Conservation (phyloP, 2,888 invertebrate species). For the Cerastis leucographa region DNA sequence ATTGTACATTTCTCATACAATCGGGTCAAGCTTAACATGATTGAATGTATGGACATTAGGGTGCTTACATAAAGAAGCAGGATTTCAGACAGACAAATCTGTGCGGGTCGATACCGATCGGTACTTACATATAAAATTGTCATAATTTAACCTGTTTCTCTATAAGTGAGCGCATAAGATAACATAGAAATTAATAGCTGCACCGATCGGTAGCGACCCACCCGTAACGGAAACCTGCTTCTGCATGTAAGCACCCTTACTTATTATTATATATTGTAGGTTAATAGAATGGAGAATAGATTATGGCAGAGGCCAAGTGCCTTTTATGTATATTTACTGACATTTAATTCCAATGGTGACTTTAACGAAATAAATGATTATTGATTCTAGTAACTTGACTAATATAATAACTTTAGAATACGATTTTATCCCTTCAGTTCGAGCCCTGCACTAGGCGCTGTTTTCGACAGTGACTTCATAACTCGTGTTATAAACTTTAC, state of each 20-base stretch:
- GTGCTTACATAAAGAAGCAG: too few species aligned
- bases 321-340: constrained; percentile 37
- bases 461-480: neutral
- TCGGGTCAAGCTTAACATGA: constrained; percentile 47
- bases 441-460: neutral
- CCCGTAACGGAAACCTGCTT: too few species aligned
- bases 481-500: neutral
- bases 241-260: too few species aligned
- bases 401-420: neutral
- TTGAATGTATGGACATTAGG: constrained; percentile 37
- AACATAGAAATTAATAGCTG: too few species aligned
- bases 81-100: too few species aligned
- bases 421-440: neutral
- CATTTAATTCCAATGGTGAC: constrained; percentile 20
- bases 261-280: constrained; percentile 43
- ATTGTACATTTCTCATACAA: constrained; percentile 34
- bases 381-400: neutral
- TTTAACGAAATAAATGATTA: constrained; percentile 19
- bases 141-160: too few species aligned
- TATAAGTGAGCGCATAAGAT: too few species aligned
- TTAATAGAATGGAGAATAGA: constrained; percentile 57
- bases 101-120: too few species aligned
- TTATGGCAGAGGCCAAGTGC: constrained; percentile 52
- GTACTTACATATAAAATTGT: too few species aligned
- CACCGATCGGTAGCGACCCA: too few species aligned